phyloP scores from a whole-genome alignment of 1,140 invertebrate genomes.

The Lordiphosa collinella region DNA sequence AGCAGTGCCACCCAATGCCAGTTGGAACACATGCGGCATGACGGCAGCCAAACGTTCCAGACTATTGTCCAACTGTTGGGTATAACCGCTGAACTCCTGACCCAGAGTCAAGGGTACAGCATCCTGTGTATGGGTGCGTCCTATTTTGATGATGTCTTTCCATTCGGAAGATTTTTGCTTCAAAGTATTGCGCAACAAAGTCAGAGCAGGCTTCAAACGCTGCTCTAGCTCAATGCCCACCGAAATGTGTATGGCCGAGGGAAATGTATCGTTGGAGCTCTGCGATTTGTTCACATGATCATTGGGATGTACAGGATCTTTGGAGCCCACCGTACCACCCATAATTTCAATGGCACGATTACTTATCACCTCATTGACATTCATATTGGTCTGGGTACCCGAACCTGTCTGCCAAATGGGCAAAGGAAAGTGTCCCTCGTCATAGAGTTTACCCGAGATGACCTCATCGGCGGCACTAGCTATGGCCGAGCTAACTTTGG shows the following conservation, averaged over 20 bases:
- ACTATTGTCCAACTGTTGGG: constrained; percentile 91
- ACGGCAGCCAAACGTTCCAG: constrained; percentile 91
- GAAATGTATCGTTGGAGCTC: constrained; percentile 99
- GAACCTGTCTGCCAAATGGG: constrained; percentile 99
- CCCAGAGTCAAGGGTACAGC: constrained; percentile 97
- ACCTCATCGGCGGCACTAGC: constrained; percentile 96
- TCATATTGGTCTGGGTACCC: constrained; percentile 99
- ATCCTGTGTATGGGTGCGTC: constrained; percentile 92
- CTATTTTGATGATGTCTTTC: constrained; percentile 96
- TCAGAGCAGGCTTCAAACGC: constrained; percentile 89
- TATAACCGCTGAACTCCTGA: constrained; percentile 98
- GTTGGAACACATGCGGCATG: constrained; percentile 91
- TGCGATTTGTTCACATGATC: constrained; percentile 99
- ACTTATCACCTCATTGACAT: constrained; percentile 96
- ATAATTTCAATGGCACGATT: constrained; percentile 97
- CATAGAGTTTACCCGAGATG: constrained; percentile 94
- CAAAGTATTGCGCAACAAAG: constrained; percentile 87
- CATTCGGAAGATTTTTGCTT: constrained; percentile 90
- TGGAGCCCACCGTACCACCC: constrained; percentile 94
- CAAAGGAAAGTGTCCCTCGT: constrained; percentile 96
- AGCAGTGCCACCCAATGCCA: constrained; percentile 97
- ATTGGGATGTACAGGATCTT: constrained; percentile 97
- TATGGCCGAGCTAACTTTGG: constrained; percentile 92
- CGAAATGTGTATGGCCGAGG: constrained; percentile 99
- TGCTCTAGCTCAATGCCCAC: constrained; percentile 94